Evolutionary conservation across 2,113 vertebrate species (phyloP), one percentile per base, ranked within the genome.

Genomic region (Sphaerodactylus townsendi): DNA sequence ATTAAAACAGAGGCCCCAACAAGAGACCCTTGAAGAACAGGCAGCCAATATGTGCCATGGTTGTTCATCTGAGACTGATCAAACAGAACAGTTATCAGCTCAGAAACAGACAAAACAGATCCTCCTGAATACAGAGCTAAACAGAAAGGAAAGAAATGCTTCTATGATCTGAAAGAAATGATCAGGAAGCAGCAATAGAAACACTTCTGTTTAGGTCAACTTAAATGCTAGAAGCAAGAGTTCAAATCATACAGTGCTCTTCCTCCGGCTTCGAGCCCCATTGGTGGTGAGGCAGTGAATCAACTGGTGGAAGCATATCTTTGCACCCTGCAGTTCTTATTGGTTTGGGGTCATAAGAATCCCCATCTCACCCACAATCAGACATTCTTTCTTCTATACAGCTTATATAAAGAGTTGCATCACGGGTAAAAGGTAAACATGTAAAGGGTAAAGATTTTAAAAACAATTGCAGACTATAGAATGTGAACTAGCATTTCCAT

Each of bases 1-100:
- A 94, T 94, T 89, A 89, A 88, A 95, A 88, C 87, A 94, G 92
- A 93, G 88, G 66, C 82, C 82, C 66, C 62, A 84, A 64, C 71
- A 90, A 48, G 46, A 87, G 77, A 76, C n/a, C 81, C 87, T 86
- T 77, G 75, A 72, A 64, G 85, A 82, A 85, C 48, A 79, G 81
- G 81, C 37, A 44, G 69, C 39, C 48, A 80, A 59, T 88, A 77
- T 44, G 72, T 1, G 4, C 59, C 87, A 81, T 79, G 87, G 39
- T 46, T 73, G 53, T 77, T 85, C 28, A 4, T 14, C 37, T 62
- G 87, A 77, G 46, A 76, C 30, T 2, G 46, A 84, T 77, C 72
- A 87, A 90, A 83, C 30, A 83, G 82, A 85, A 82, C 41, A 48
- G 1, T 46, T 66, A 37, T 37, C 79, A 85, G 77, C 78, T 88